phyloP scores from a whole-genome alignment of 2,888 invertebrate species.

The Hyalella azteca region DNA sequence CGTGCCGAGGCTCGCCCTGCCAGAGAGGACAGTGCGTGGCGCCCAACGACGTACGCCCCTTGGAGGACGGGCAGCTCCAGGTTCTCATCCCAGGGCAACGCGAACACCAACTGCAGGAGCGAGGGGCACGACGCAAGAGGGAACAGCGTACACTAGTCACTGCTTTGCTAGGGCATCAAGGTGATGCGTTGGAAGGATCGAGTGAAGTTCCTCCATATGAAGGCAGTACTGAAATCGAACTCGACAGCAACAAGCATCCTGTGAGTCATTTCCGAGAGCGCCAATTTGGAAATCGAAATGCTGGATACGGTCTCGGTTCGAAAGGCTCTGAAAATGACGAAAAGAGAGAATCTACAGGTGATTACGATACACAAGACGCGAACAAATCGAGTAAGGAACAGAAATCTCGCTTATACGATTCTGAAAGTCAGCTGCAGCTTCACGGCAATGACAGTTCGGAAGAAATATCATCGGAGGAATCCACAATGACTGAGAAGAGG shows the following conservation, averaged over 20 bases:
- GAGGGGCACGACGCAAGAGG: neutral
- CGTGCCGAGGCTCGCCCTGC: slow-evolving; percentile 19
- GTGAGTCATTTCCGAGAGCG: too few relatives aligned
- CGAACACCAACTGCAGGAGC: neutral
- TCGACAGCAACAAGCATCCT: too few relatives aligned
- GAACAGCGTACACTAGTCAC: neutral
- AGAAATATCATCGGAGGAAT: neutral
- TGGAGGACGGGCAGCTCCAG: neutral
- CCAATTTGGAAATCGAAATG: too few relatives aligned
- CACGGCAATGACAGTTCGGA: neutral
- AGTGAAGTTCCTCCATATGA: neutral
- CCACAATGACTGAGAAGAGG: neutral
- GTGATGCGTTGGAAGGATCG: too few relatives aligned
- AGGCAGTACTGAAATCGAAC: neutral
- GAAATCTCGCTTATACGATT: neutral
- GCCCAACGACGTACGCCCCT: neutral
- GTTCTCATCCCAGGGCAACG: neutral
- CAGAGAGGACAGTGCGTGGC: slow-evolving; percentile 26
- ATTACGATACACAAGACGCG: neutral
- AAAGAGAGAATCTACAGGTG: neutral
- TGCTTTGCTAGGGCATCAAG: neutral
- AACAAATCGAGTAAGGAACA: neutral
- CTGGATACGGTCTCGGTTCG: too few relatives aligned
- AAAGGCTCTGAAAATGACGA: neutral
- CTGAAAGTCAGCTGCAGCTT: neutral